phyloP scores from a whole-genome alignment of 1,140 invertebrate species.

The Zaprionus taronus region DNA sequence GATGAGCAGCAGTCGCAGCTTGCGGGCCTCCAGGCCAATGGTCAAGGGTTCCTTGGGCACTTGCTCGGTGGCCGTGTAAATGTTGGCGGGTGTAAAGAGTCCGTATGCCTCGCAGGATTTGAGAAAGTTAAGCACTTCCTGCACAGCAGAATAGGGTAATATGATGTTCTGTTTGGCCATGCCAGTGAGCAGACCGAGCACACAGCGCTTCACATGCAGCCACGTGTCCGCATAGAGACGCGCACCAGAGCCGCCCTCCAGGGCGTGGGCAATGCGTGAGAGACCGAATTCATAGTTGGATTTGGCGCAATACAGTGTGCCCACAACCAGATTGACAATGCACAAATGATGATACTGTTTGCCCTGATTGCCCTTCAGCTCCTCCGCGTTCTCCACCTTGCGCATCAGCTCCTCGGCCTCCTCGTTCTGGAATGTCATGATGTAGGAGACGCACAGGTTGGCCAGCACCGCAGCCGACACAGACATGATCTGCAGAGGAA shows the following conservation, averaged over 20 bases:
- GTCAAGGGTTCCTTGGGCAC: slow-evolving; percentile 72
- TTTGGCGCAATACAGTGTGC: slow-evolving; percentile 99
- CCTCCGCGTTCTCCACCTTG: slow-evolving; percentile 98
- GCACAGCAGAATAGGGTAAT: slow-evolving; percentile 92
- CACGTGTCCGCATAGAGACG: slow-evolving; percentile 96
- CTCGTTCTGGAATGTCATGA: slow-evolving; percentile 99
- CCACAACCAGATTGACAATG: slow-evolving; percentile 99
- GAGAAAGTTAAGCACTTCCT: slow-evolving; percentile 95
- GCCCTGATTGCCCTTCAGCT: slow-evolving; percentile 95
- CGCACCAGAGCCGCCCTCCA: slow-evolving; percentile 80
- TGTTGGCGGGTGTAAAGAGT: slow-evolving; percentile 79
- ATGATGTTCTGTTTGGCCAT: slow-evolving; percentile 95
- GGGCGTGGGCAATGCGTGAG: slow-evolving; percentile 90
- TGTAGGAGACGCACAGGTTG: slow-evolving; percentile 99
- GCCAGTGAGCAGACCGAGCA: slow-evolving; percentile 95
- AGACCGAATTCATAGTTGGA: slow-evolving; percentile 99
- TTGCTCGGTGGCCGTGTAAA: slow-evolving; percentile 73
- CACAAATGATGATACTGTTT: slow-evolving; percentile 98
- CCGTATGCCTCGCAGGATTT: slow-evolving; percentile 91
- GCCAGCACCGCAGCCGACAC: slow-evolving; percentile 98
- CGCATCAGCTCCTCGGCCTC: slow-evolving; percentile 99
- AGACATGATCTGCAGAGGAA: slow-evolving; percentile 90
- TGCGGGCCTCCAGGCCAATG: slow-evolving; percentile 82
- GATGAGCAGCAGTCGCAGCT: slow-evolving; percentile 68
- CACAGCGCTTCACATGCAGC: slow-evolving; percentile 97